Base-by-base conservation (phyloP, 2,888 invertebrate genomes). In the Ormyrus thymus region DNA sequence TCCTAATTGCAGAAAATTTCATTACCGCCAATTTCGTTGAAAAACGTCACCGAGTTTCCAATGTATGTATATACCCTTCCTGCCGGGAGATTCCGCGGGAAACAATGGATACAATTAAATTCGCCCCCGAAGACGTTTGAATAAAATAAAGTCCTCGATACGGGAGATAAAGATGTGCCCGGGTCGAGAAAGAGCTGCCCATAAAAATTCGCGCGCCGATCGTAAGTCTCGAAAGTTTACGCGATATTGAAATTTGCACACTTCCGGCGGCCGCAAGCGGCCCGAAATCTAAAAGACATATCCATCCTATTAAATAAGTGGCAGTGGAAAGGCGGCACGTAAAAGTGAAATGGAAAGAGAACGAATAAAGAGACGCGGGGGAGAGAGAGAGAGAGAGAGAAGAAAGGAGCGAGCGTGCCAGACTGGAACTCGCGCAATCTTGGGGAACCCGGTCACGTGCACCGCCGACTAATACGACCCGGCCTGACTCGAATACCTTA, bases 361-460 rank as follows among this genome's bases (percentile, higher is more conserved):
- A 69, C 55, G 55, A 61, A 51, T 29, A 29, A 51, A 61, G 61
- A 61, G 10, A n/a, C 74, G 65, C 55, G 29, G 46, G 29, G 45
- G 6, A 9, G 29, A 15, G 45, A 65, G 29, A 29, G 29, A 29
- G 29, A 73, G 46, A 62, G 55, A 43, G 48, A 43, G 11, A 15
- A 70, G 45, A 46, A 64, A 55, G 53, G 29, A 29, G 5, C 51
- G 53, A 56, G 46, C 45, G 10, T 50, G 48, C 29, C 46, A 9
- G 55, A 61, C 50, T 75, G 75, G 79, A 73, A 77, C 71, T 69
- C 75, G 71, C 75, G 71, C 75, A 74, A 78, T 73, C 68, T 76
- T 59, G 56, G 45, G 29, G 50, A 74, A 82, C 51, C 74, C 68
- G 62, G 82, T 81, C 82, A 82, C 82, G 82, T 76, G 78, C 61